Percentiles rank a stretch among this genome's conserved stretches.
phyloP scores from a whole-genome alignment of 2,797 vertebrate species.

The Acestrorhynchus altus region DNA sequence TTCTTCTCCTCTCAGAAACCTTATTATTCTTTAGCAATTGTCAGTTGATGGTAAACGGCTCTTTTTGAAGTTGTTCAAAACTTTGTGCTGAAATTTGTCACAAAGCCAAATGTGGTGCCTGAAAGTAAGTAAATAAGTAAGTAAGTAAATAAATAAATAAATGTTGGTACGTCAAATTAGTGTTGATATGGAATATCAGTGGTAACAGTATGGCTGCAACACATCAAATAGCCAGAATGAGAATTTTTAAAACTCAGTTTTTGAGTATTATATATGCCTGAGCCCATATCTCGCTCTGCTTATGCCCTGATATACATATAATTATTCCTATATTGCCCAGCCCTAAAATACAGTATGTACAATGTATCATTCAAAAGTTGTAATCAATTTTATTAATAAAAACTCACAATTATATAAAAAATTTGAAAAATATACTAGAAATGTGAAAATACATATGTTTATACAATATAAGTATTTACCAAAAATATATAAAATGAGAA shows the following conservation, averaged over 20 bases:
- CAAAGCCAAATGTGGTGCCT: neutral
- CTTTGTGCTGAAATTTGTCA: neutral
- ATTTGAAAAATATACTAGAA: too few species aligned
- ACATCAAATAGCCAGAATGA: neutral
- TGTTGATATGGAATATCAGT: neutral
- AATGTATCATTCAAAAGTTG: too few species aligned
- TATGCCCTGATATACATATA: too few species aligned
- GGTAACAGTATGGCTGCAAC: neutral
- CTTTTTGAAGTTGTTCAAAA: neutral
- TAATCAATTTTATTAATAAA: too few species aligned
- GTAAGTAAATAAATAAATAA: neutral
- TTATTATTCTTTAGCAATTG: neutral
- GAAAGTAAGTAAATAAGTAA: neutral
- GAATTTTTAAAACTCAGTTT: neutral
- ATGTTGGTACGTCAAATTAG: neutral
- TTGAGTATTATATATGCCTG: too few species aligned
- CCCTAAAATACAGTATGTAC: too few species aligned
- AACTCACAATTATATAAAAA: too few species aligned
- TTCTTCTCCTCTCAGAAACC: neutral
- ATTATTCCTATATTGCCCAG: too few species aligned
- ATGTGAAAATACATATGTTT: too few species aligned
- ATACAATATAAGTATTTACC: too few species aligned
- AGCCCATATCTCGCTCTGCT: too few species aligned
- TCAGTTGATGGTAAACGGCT: neutral
- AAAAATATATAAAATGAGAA: too few species aligned